Conservation (phyloP, 2,797 vertebrate genomes). For the Helicolenus hilgendorfi region DNA sequence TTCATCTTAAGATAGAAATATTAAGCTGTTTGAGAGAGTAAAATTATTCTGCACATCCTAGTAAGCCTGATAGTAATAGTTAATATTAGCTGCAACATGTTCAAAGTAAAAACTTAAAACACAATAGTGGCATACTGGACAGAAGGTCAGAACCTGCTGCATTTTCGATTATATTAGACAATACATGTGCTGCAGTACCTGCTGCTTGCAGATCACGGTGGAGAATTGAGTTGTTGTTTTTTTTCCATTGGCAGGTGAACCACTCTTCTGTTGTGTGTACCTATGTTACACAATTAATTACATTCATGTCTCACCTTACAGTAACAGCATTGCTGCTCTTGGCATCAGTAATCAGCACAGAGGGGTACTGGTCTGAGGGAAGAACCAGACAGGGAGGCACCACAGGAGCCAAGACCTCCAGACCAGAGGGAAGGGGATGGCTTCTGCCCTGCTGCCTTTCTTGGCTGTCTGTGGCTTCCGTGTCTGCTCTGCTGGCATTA, state of each 20-base stretch:
- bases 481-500: conserved; percentile 18
- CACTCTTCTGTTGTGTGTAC: background rate
- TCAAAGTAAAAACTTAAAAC: background rate
- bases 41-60: background rate
- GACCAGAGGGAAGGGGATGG: conserved; percentile 58
- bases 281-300: background rate
- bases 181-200: background rate
- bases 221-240: background rate
- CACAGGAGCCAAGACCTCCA: conserved; percentile 43
- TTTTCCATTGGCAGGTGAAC: background rate
- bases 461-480: background rate
- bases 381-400: conserved; percentile 89
- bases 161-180: background rate
- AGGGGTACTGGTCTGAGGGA: conserved; percentile 92
- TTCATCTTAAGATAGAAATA: background rate
- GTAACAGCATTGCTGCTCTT: conserved; percentile 91
- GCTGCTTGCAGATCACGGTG: background rate
- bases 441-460: conserved; percentile 2
- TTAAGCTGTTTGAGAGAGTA: background rate
- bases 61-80: background rate
- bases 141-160: background rate
- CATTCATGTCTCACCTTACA: conserved; percentile 89
- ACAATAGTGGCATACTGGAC: background rate
- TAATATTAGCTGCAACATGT: background rate
- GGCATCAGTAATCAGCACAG: conserved; percentile 93